These are phyloP conservation scores for Achroia grisella DNA, from an alignment of 1,140 invertebrate genomes.

Conservation along the genomic window DNA sequence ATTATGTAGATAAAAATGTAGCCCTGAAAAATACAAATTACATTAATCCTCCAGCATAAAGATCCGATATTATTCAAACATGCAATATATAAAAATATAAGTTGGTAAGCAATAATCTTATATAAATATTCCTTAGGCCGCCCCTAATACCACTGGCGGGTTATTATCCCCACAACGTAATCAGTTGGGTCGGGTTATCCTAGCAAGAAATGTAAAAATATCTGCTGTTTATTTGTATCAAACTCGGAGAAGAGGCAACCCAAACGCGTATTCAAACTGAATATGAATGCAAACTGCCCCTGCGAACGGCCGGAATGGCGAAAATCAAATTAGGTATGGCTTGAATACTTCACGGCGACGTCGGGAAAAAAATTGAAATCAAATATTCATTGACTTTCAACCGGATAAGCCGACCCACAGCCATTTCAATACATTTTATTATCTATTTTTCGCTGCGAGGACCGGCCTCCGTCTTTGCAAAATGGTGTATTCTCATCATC, in stretches of 20 bases:
- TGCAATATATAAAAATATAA: slow-evolving; percentile 7
- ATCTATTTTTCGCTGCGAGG: slow-evolving; percentile 62
- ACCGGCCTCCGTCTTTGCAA: slow-evolving; percentile 14
- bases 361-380: slow-evolving; percentile 73
- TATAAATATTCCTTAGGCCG: slow-evolving; percentile 36
- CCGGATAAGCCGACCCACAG: slow-evolving; percentile 70
- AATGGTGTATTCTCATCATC: not conserved
- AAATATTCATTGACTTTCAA: slow-evolving; percentile 73
- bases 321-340: slow-evolving; percentile 73
- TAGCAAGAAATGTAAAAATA: slow-evolving; percentile 67
- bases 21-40: slow-evolving; percentile 20
- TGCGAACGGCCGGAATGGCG: slow-evolving; percentile 63
- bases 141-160: slow-evolving; percentile 33
- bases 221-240: slow-evolving; percentile 71
- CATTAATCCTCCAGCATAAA: slow-evolving; percentile 12
- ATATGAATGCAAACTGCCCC: slow-evolving; percentile 72
- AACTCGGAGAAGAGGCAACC: slow-evolving; percentile 58
- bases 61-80: slow-evolving; percentile 11
- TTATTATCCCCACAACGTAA: slow-evolving; percentile 63
- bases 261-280: slow-evolving; percentile 67
- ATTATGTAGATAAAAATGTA: too few relatives aligned
- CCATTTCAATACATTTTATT: slow-evolving; percentile 73
- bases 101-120: slow-evolving; percentile 21
- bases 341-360: slow-evolving; percentile 72
- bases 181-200: slow-evolving; percentile 65